These are phyloP conservation scores for Yponomeuta plumbellus DNA, from an alignment of 2,888 invertebrate species.

Conservation along the genomic window DNA sequence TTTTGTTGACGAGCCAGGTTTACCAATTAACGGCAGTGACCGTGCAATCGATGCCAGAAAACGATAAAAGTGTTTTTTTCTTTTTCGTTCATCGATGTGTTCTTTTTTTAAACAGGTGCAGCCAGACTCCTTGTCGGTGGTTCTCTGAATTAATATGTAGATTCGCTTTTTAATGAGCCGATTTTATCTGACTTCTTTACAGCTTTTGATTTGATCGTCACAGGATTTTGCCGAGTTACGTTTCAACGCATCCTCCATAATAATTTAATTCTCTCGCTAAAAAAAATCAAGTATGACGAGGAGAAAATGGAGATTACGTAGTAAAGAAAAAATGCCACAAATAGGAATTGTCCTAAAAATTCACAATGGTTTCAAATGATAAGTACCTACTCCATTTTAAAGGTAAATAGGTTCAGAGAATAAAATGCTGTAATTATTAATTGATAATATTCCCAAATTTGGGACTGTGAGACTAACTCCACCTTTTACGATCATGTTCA, in stretches of 20 bases:
- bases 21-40: slow-evolving; percentile 41
- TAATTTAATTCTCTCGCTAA: too few species aligned
- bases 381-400: too few species aligned
- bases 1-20: slow-evolving; percentile 22
- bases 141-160: slow-evolving; percentile 11
- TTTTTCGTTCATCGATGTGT: slow-evolving; percentile 16
- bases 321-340: too few species aligned
- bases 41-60: slow-evolving; percentile 34
- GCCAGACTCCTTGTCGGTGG: slow-evolving; percentile 21
- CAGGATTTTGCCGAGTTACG: not conserved
- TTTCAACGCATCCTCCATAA: not conserved
- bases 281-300: too few species aligned
- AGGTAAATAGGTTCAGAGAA: too few species aligned
- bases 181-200: not conserved
- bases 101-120: slow-evolving; percentile 28
- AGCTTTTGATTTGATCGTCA: not conserved
- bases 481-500: too few species aligned
- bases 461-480: too few species aligned
- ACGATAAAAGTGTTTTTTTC: slow-evolving; percentile 26
- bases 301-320: too few species aligned
- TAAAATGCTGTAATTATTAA: too few species aligned
- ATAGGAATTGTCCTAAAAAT: too few species aligned
- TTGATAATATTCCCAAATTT: too few species aligned
- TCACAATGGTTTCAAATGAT: too few species aligned
- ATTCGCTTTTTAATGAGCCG: slow-evolving; percentile 13